phyloP scores from a whole-genome alignment of 2,797 vertebrate genomes.

The Astyanax mexicanus region DNA sequence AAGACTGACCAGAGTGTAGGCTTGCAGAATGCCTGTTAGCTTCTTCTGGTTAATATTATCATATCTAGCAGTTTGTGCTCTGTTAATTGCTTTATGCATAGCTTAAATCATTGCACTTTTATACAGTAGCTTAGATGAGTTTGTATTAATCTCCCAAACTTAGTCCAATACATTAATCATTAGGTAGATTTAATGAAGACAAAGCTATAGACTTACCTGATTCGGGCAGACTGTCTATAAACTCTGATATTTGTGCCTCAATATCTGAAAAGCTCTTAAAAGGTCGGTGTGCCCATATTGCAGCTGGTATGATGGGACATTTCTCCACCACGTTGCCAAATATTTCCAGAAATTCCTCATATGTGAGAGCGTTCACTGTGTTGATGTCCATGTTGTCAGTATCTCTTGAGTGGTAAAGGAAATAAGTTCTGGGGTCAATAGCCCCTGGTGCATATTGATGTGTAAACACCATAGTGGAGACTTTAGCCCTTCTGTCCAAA shows the following conservation, averaged over 20 bases:
- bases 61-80: too few species aligned
- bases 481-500: conserved; percentile 23
- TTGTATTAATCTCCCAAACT: background rate
- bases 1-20: too few species aligned
- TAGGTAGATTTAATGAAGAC: background rate
- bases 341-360: conserved; percentile 81
- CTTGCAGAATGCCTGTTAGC: too few species aligned
- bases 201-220: conserved; percentile 71
- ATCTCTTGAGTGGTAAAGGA: background rate
- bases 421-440: conserved; percentile 38
- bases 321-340: conserved; percentile 86
- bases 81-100: background rate
- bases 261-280: conserved; percentile 72
- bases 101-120: too few species aligned
- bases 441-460: conserved; percentile 1
- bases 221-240: conserved; percentile 80
- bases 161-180: background rate
- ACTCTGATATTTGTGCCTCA: conserved; percentile 74
- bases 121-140: too few species aligned
- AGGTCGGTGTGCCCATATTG: conserved; percentile 81
- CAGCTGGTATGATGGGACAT: conserved; percentile 81
- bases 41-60: too few species aligned
- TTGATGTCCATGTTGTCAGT: conserved; percentile 77
- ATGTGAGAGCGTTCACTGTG: conserved; percentile 78
- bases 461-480: conserved; percentile 13